These are phyloP conservation scores for Byasa hedistus DNA, from an alignment of 2,888 invertebrate genomes.

Conservation along the genomic window DNA sequence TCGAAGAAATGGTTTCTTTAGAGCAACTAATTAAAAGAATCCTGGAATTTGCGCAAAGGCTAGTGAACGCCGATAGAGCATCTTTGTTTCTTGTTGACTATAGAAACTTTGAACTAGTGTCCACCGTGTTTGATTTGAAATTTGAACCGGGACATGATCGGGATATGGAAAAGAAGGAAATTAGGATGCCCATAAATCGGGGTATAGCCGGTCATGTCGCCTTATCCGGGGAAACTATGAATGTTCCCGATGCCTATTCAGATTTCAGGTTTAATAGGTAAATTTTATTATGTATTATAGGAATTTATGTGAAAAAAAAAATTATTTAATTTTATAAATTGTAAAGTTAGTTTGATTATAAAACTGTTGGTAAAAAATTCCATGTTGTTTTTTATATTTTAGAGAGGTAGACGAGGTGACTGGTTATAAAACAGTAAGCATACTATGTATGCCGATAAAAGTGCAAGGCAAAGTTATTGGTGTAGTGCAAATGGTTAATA, in stretches of 20 bases:
- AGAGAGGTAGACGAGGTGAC: slow-evolving; percentile 84
- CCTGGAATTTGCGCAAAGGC: slow-evolving; percentile 89
- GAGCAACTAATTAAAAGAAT: slow-evolving; percentile 90
- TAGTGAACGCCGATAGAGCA: slow-evolving; percentile 91
- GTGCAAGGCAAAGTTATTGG: slow-evolving; percentile 88
- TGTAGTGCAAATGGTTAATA: slow-evolving; percentile 93
- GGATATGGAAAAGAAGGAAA: slow-evolving; percentile 71
- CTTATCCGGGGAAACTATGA: slow-evolving; percentile 87
- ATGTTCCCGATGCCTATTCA: slow-evolving; percentile 90
- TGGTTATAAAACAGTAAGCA: slow-evolving; percentile 85
- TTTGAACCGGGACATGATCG: slow-evolving; percentile 49
- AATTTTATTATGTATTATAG: neutral
- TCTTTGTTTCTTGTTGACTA: slow-evolving; percentile 90
- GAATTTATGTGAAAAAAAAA: neutral
- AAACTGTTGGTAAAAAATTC: neutral
- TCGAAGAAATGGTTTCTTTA: slow-evolving; percentile 92
- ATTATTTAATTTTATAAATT: neutral
- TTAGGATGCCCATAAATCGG: slow-evolving; percentile 85
- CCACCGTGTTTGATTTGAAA: slow-evolving; percentile 87
- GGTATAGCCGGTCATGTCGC: slow-evolving; percentile 93
- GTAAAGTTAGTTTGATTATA: neutral
- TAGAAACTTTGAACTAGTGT: slow-evolving; percentile 86
- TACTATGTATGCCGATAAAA: slow-evolving; percentile 93
- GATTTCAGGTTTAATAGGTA: slow-evolving; percentile 85
- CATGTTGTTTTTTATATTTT: slow-evolving; percentile 29